These are phyloP conservation scores for Ciconia nigra DNA, from an alignment of 2,797 vertebrate genomes.

Conservation along the genomic window DNA sequence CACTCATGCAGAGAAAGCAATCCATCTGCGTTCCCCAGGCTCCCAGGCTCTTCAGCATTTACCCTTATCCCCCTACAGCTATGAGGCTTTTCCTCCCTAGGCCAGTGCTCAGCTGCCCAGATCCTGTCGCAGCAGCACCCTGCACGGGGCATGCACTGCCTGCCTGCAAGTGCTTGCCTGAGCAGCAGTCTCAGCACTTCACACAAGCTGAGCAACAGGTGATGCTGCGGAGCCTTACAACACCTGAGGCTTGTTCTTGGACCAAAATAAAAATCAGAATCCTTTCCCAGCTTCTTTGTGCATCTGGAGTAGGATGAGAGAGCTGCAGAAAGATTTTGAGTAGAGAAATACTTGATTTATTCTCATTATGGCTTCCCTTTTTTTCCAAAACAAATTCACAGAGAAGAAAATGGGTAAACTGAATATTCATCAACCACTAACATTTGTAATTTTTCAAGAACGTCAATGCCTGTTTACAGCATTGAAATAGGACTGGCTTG, in stretches of 20 bases:
- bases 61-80: neutral
- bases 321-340: neutral
- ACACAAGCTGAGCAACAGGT: neutral
- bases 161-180: neutral
- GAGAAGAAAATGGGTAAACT: neutral
- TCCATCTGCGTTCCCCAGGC: rapidly evolving
- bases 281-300: neutral
- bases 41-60: neutral
- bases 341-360: neutral
- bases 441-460: neutral
- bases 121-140: neutral
- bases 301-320: neutral
- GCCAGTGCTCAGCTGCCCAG: neutral
- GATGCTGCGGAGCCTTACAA: neutral
- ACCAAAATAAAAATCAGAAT: neutral
- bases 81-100: neutral
- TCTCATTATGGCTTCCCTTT: neutral
- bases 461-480: neutral
- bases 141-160: rapidly evolving
- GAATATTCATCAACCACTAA: neutral
- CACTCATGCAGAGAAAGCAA: neutral
- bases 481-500: neutral
- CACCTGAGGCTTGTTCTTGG: neutral
- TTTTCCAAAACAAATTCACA: neutral
- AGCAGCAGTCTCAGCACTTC: neutral